Evolutionary conservation across 1,140 invertebrate genomes (phyloP).

Genomic region (Sycophila sp.): DNA sequence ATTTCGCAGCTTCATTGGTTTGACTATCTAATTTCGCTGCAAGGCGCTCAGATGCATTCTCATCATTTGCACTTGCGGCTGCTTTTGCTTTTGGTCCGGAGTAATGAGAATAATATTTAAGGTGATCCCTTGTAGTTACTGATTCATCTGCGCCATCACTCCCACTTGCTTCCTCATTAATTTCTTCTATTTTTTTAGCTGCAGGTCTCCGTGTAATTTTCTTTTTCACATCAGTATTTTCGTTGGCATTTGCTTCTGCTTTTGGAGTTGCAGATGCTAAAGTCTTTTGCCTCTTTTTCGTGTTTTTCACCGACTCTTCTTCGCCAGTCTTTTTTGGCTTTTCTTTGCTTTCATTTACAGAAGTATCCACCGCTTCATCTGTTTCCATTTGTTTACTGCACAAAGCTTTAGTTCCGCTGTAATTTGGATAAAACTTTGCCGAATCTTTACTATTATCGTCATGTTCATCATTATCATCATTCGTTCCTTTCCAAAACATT

Average conservation of each 20-base stretch:
- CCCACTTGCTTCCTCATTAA: neutral
- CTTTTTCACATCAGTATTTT: conserved; percentile 8
- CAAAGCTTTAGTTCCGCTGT: neutral
- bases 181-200: conserved; percentile 9
- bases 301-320: conserved; percentile 56
- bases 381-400: conserved; percentile 1
- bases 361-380: neutral
- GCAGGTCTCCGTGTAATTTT: neutral
- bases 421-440: conserved; percentile 15
- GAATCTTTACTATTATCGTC: conserved; percentile 12
- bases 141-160: neutral
- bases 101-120: conserved; percentile 33
- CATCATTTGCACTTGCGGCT: conserved; percentile 1
- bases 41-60: neutral
- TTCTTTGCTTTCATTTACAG: conserved; percentile 49
- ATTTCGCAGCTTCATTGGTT: neutral
- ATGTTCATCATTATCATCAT: conserved; percentile 9
- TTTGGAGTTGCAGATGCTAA: neutral
- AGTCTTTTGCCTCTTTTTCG: conserved; percentile 60
- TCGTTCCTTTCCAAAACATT: conserved; percentile 7
- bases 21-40: neutral
- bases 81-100: conserved; percentile 32
- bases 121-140: neutral
- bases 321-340: conserved; percentile 60
- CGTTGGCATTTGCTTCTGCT: neutral